These are phyloP conservation scores for Tachystola acroxantha DNA, from an alignment of 2,888 invertebrate species.

Conservation along the genomic window DNA sequence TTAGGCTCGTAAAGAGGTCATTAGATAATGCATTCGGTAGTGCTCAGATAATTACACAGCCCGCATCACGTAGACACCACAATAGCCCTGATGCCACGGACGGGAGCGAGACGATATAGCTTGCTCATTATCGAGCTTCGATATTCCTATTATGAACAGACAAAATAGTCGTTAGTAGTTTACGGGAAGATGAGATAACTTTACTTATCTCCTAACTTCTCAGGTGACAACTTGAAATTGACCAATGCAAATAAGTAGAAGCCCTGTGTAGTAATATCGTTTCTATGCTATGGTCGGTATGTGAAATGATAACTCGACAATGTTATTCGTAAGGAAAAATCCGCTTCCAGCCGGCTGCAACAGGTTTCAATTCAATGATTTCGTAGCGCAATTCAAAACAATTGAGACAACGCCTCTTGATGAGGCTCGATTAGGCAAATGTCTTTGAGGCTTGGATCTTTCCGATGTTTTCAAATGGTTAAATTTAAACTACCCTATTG, in stretches of 20 bases:
- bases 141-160: too few species aligned
- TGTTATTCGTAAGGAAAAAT: constrained; percentile 9
- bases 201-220: too few species aligned
- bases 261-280: too few species aligned
- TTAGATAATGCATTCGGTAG: constrained; percentile 8
- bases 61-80: constrained; percentile 3
- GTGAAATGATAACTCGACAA: too few species aligned
- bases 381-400: constrained; percentile 58
- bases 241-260: background rate
- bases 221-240: background rate
- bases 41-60: constrained; percentile 15
- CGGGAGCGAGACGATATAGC: too few species aligned
- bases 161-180: background rate
- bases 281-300: too few species aligned
- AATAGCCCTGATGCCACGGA: too few species aligned
- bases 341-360: constrained; percentile 47
- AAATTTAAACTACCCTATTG: too few species aligned
- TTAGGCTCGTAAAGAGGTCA: constrained; percentile 1
- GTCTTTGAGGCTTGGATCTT: too few species aligned
- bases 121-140: too few species aligned
- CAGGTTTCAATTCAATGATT: constrained; percentile 60
- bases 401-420: constrained; percentile 50
- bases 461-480: too few species aligned
- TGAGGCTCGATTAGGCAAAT: constrained; percentile 45
- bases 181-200: background rate